A percentile compares a stretch with the other conserved stretches of the same genome.
These are phyloP conservation scores for Nephrotoma guestfalica DNA, from an alignment of 2,888 invertebrate species.

Conservation along the genomic window DNA sequence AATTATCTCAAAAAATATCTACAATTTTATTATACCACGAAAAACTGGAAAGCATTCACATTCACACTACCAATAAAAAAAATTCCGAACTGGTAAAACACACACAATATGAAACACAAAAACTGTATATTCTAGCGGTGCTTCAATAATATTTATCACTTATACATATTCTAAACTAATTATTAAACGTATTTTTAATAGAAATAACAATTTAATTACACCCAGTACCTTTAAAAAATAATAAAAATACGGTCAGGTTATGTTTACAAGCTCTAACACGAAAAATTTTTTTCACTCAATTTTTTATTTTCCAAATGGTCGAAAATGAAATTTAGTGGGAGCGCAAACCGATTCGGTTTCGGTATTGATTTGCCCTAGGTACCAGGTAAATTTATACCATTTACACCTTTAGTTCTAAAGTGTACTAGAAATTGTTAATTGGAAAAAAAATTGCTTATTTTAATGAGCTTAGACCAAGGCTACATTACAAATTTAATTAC, in stretches of 20 bases:
- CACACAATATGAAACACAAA: not conserved
- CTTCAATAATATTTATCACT: not conserved
- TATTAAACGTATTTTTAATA: not conserved
- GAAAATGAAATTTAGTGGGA: not conserved
- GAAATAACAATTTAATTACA: not conserved
- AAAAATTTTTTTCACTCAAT: not conserved
- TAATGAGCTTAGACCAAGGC: too few species aligned
- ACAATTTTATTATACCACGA: not conserved
- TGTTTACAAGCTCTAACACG: slow-evolving; percentile 3
- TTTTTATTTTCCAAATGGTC: not conserved
- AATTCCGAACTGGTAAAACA: not conserved
- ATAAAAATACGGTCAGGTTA: not conserved
- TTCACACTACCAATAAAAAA: not conserved
- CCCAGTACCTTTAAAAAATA: not conserved
- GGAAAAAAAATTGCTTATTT: too few species aligned
- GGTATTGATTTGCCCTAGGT: not conserved
- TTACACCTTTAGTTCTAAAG: not conserved
- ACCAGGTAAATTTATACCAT: not conserved
- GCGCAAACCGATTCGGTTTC: not conserved
- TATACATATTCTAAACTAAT: not conserved
- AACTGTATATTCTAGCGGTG: not conserved
- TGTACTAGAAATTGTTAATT: too few species aligned
- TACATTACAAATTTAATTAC: too few species aligned
- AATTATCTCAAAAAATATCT: not conserved
- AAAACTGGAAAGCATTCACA: not conserved